Percentiles rank a stretch among this genome's conserved stretches.
These are phyloP conservation scores for Hyles euphorbiae DNA, from an alignment of 1,140 invertebrate genomes.

Conservation along the genomic window DNA sequence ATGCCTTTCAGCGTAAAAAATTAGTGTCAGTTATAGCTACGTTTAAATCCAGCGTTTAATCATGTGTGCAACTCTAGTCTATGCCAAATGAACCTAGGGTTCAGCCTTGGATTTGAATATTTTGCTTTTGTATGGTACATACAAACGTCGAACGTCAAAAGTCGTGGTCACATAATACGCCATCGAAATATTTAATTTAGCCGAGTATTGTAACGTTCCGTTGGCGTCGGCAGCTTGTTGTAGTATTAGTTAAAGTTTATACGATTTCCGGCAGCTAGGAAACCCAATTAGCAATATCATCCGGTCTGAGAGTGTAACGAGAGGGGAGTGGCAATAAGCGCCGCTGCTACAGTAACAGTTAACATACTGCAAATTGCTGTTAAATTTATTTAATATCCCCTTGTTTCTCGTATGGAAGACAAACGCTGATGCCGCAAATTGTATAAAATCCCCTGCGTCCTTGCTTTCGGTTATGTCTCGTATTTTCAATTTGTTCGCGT, in stretches of 20 bases:
- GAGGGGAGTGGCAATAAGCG: slow-evolving; percentile 41
- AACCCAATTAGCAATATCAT: slow-evolving; percentile 60
- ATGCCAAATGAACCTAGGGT: too few species aligned
- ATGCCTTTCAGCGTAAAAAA: too few species aligned
- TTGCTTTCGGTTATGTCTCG: too few species aligned
- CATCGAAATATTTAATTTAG: slow-evolving; percentile 3
- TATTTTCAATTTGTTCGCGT: too few species aligned
- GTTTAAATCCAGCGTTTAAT: too few species aligned
- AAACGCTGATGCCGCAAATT: slow-evolving; percentile 24
- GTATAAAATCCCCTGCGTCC: slow-evolving; percentile 8
- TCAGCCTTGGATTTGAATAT: too few species aligned
- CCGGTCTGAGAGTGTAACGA: slow-evolving; percentile 47
- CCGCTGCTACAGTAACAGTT: slow-evolving; percentile 35
- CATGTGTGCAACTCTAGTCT: too few species aligned
- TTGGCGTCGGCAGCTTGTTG: slow-evolving; percentile 31
- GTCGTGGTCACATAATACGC: not conserved
- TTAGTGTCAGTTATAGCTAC: too few species aligned
- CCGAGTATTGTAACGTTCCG: slow-evolving; percentile 6
- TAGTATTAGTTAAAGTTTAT: slow-evolving; percentile 52
- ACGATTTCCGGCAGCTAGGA: slow-evolving; percentile 52
- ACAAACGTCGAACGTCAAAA: too few species aligned
- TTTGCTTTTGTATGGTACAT: too few species aligned
- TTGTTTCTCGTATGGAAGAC: slow-evolving; percentile 25
- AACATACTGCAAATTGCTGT: slow-evolving; percentile 54
- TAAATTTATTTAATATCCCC: slow-evolving; percentile 49